Evolutionary conservation across 2,113 vertebrate species (phyloP).

Genomic region (Ammodytes marinus): DNA sequence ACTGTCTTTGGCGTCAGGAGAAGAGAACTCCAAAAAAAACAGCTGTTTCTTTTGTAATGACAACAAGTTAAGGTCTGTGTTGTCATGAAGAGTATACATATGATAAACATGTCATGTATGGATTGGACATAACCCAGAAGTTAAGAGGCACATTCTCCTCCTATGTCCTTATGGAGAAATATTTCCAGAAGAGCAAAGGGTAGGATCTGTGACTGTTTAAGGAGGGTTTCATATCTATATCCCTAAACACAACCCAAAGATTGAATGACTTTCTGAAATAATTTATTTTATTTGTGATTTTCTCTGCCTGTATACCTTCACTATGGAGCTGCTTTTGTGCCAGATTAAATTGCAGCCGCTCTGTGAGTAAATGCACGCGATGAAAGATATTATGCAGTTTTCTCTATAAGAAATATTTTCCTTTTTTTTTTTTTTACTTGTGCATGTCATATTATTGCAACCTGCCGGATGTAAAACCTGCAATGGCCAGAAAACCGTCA

Average conservation of each 20-base stretch:
- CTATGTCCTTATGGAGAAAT: constrained; percentile 22
- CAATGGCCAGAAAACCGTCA: constrained; percentile 45
- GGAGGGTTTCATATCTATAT: background rate
- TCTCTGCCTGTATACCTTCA: background rate
- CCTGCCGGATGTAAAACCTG: constrained; percentile 55
- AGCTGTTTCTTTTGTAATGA: constrained; percentile 55
- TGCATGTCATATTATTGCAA: constrained; percentile 39
- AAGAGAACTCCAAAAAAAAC: constrained; percentile 25
- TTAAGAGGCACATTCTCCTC: constrained; percentile 11
- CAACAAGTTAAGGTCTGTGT: constrained; percentile 35
- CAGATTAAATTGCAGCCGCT: background rate
- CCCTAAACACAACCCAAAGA: background rate
- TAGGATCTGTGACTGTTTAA: background rate
- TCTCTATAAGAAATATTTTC: background rate
- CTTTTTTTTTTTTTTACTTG: background rate
- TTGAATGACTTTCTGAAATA: background rate
- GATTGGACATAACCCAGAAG: constrained; percentile 13
- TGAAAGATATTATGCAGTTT: constrained; percentile 43
- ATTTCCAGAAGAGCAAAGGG: background rate
- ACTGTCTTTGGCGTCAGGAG: constrained; percentile 41
- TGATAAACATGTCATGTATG: constrained; percentile 16
- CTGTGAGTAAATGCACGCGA: constrained; percentile 10
- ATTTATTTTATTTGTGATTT: background rate
- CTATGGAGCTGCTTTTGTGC: constrained; percentile 1
- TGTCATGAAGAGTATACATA: constrained; percentile 32